Conservation (phyloP, 2,797 vertebrate species). For the Peromyscus melanophrys region DNA sequence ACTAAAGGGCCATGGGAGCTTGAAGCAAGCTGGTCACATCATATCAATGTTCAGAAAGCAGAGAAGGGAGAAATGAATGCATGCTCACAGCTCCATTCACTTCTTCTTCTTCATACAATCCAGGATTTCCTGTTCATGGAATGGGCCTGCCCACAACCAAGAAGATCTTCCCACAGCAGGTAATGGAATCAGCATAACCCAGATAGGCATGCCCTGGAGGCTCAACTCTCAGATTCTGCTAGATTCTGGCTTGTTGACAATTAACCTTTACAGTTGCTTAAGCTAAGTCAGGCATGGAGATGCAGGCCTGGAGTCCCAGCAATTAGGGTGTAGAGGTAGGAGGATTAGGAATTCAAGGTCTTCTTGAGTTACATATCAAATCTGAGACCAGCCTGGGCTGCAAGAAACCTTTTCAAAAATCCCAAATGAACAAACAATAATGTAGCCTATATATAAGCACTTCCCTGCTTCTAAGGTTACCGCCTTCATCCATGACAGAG, state of each 20-base stretch:
- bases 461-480: not conserved
- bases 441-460: too few relatives aligned
- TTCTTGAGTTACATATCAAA: not conserved
- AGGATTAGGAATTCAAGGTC: not conserved
- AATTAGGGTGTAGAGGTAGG: not conserved
- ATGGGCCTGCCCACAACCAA: not conserved
- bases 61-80: rapidly evolving
- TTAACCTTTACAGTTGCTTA: not conserved
- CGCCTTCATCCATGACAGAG: not conserved
- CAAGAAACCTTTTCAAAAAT: not conserved
- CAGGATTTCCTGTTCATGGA: not conserved
- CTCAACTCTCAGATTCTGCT: not conserved
- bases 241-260: not conserved
- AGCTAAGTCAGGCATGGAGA: not conserved
- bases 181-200: not conserved
- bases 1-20: not conserved
- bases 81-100: not conserved
- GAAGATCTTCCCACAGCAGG: too few relatives aligned
- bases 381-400: not conserved
- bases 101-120: not conserved
- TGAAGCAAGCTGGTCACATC: not conserved
- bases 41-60: not conserved
- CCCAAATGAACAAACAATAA: not conserved
- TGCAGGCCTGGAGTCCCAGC: not conserved
- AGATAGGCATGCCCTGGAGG: not conserved